Conservation (phyloP, 2,888 invertebrate genomes). For the Orchesellides sinensis region DNA sequence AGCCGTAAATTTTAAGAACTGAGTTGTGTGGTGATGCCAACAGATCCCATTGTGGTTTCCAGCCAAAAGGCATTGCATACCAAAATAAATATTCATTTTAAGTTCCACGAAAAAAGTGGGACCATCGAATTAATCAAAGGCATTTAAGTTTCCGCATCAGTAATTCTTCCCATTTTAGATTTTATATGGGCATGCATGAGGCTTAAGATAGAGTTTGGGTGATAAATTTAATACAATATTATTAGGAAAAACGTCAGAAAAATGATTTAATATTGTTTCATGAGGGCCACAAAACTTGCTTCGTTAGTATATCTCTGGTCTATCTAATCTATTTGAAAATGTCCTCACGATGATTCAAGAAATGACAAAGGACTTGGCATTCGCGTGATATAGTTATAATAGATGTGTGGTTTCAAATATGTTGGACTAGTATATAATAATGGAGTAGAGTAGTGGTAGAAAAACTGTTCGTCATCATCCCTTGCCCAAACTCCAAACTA, state of each 20-base stretch:
- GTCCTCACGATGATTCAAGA: slow-evolving; percentile 43
- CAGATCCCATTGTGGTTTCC: no score
- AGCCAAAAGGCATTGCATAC: no score
- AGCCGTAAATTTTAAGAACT: no score
- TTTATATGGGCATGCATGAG: not conserved
- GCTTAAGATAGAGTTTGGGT: not conserved
- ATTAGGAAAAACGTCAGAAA: slow-evolving; percentile 17
- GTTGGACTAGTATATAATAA: no score
- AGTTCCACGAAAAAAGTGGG: slow-evolving; percentile 41
- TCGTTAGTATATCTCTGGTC: slow-evolving; percentile 5
- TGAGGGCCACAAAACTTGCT: slow-evolving; percentile 10
- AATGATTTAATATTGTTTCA: slow-evolving; percentile 55
- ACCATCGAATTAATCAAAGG: slow-evolving; percentile 64
- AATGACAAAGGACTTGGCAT: slow-evolving; percentile 56
- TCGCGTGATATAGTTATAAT: not conserved
- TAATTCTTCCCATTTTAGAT: slow-evolving; percentile 36
- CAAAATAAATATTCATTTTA: slow-evolving; percentile 49
- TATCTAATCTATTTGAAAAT: slow-evolving; percentile 22
- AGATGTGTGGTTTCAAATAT: no score
- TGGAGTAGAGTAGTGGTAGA: no score
- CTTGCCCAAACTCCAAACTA: not conserved
- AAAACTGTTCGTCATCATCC: slow-evolving; percentile 34
- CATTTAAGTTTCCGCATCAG: slow-evolving; percentile 63
- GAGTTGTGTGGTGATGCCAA: no score
- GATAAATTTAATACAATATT: slow-evolving; percentile 15